Evolutionary conservation across 2,113 vertebrate species (phyloP).

Genomic region (Stegastes partitus): DNA sequence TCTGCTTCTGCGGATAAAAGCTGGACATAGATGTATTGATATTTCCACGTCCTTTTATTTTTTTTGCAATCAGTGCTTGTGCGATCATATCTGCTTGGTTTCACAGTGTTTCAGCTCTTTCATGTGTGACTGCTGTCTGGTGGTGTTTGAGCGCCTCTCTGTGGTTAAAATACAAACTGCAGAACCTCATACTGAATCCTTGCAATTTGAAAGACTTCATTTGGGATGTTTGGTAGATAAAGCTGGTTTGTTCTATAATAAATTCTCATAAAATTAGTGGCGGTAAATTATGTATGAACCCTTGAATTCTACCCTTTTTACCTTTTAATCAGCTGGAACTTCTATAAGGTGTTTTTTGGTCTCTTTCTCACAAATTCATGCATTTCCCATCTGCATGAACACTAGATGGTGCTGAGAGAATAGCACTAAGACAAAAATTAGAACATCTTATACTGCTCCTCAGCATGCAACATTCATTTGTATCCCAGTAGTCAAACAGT

Average conservation of each 20-base stretch:
- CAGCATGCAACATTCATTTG: conserved; percentile 25
- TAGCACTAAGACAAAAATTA: conserved; percentile 12
- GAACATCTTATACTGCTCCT: neutral
- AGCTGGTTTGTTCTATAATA: neutral
- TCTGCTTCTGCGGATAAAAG: conserved; percentile 23
- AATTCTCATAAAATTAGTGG: neutral
- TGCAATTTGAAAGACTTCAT: too few relatives aligned
- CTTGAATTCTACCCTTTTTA: too few relatives aligned
- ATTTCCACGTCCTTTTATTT: conserved; percentile 6
- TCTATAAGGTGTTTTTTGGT: neutral
- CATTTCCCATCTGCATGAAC: conserved; percentile 43
- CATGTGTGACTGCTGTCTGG: neutral
- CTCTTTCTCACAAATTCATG: conserved; percentile 4
- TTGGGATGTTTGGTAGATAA: neutral
- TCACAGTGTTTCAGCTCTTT: neutral
- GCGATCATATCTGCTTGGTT: conserved; percentile 23
- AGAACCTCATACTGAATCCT: neutral
- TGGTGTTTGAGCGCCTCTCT: conserved; percentile 63
- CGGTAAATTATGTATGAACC: too few relatives aligned
- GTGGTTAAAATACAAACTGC: conserved; percentile 61
- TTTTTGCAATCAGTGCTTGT: conserved; percentile 19
- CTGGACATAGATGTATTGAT: conserved; percentile 28
- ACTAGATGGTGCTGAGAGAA: conserved; percentile 76
- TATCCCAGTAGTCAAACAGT: neutral
- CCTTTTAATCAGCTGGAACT: too few relatives aligned